Evolutionary conservation across 1,140 invertebrate species (phyloP), one percentile per base, ranked within the genome.

Genomic region (Holotrichia oblita): DNA sequence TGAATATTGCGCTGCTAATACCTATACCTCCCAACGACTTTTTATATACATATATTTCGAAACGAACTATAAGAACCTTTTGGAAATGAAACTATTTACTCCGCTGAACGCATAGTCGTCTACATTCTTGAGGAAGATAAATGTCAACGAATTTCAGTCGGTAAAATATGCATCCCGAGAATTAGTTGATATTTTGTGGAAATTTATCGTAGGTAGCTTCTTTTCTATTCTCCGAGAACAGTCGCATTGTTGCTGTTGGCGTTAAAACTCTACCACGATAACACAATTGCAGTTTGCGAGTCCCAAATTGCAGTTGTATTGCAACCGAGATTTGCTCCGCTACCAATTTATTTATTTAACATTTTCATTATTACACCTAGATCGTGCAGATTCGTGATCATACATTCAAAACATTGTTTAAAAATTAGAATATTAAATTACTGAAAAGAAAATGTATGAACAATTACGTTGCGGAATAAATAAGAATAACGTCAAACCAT

Each of bases 131-230:
- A 27, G 10, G 22, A 27, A 69, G 61, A 34, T 69, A 69, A 69
- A 69, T 69, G 24, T 27, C 20, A 12, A 69, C 61, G 61, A 69
- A 69, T 69, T 69, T 69, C 22, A 69, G 8, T 69, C 9, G 10
- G 61, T 69, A 27, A 77, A 64, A 59, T 64, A 48, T 76, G 74
- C 74, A 76, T 76, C 44, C 20, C 34, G 41, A 76, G 74, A 76
- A 76, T 44, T 55, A 76, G 74, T 76, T 76, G 22, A 55, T 48
- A 48, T 76, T 42, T 76, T 76, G 14, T 22, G 17, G 10, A 22
- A 55, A 76, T 76, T 48, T 76, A 76, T 20, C 14, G 12, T 14
- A 17, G 44, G 22, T 17, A 40, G 41, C 74, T 76, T n/a, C 12
- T n/a, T 22, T n/a, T 73, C 7, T 3, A 22, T 17, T 55, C 9